Base-by-base conservation (phyloP, 2,797 vertebrate genomes). In the Octomys mimax region DNA sequence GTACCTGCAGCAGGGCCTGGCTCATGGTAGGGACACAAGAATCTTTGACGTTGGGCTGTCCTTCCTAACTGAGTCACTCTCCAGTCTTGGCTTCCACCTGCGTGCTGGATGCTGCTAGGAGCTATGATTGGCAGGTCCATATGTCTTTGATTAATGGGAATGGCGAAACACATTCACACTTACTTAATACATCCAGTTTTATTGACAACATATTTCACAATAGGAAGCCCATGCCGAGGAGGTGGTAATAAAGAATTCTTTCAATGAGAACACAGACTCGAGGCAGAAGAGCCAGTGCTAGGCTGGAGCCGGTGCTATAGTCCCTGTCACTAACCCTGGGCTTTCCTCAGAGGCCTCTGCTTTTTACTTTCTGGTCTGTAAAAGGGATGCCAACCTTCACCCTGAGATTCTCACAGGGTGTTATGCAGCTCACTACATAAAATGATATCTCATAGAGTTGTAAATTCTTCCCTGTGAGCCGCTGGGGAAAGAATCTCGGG, bases 101-200 rank as follows among this genome's bases (percentile, higher is more conserved):
- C 64, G 49, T 33, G 6, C 77, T 28, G 66, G 57, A n/a, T 70
- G 24, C 42, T 28, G 24, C 59, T 75, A 31, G 46, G 59, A 80
- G 71, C 46, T 28, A 22, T 80, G 93, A 94, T 12, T 81, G 96
- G 59, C 97, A 91, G 86, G 82, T 52, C n/a, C 91, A 90, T 77
- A 78, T 78, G 96, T 79, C 91, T 92, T 49, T 81, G 77, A 92
- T 95, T 81, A 95, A 89, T n/a, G 75, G 52, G 39, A 84, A 54
- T 3, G 2, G 42, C 42, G 70, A 71, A 84, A 42, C 77, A 61
- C 66, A 14, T 70, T 70, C 89, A 66, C 78, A 73, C 61, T 85
- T 66, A 77, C 86, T 87, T 66, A 46, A 78, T 80, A 16, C 39
- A 28, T 61, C 89, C 54, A 6, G 21, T 49, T 82, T 84, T 64